Evolutionary conservation across 2,888 invertebrate species (phyloP), one percentile per base, ranked within the genome.

Genomic region (Acrobeloides nanus): DNA sequence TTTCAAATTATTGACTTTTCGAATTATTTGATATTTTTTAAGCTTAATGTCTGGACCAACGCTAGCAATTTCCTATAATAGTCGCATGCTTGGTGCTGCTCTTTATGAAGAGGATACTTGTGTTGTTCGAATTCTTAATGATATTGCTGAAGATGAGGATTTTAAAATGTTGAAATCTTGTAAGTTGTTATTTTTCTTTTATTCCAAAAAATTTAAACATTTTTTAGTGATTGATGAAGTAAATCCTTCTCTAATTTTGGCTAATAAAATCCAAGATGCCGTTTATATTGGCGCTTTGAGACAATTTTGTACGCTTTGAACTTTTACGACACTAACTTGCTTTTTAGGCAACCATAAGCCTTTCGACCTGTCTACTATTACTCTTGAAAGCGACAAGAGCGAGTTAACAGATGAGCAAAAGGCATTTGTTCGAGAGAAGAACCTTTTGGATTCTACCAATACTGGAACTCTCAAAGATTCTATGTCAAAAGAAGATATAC

Each of bases 141-240:
- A 68, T 46, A 50, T 58, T 3, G 48, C 57, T 7, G 67, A 67
- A 38, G 61, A 57, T 38, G 47, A 48, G n/a, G 60, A 64, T 25
- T 67, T 58, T 45, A 32, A 38, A 23, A 39, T 49, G 12, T 20
- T 66, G 21, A 46, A 48, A 18, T 48, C 44, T 34, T 24, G 65
- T 67, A 39, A 29, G 56, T 46, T 23, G n/a, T n/a, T 27, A 24
- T 17, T 26, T 40, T 4, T 21, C 37, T 15, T 15, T 21, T 2
- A 21, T 44, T 10, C 43, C 56, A 23, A 15, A n/a, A 12, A 12
- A 41, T 31, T 27, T 1, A 47, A 23, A 29, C 15, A 53, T 8
- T 35, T 55, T 62, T 49, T 46, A 67, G 68, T 68, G 23, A 48
- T 68, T 7, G 53, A 64, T 4, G 53, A 58, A 42, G 52, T 64